These are phyloP conservation scores for Hirundichthys speculiger DNA, from an alignment of 2,113 vertebrate genomes.

Conservation along the genomic window DNA sequence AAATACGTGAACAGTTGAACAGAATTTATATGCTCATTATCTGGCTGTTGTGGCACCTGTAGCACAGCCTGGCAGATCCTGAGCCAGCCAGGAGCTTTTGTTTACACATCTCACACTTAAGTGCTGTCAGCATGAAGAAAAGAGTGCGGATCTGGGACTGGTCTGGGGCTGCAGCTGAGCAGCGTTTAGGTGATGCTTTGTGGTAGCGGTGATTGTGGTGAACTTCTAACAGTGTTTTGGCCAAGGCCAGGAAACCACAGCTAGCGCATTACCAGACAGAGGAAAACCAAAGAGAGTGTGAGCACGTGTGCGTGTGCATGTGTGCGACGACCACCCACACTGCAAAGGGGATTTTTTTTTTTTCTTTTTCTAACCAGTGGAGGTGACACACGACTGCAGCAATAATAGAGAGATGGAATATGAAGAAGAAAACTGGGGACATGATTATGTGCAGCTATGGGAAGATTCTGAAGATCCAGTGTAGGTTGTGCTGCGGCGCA, in stretches of 20 bases:
- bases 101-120: conserved; percentile 36
- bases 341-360: conserved; percentile 50
- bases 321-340: conserved; percentile 81
- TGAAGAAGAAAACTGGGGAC: conserved; percentile 24
- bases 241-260: conserved; percentile 75
- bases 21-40: conserved; percentile 2
- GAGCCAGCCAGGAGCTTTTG: too few species aligned
- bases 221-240: conserved; percentile 77
- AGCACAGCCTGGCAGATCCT: conserved; percentile 3
- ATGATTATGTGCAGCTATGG: neutral
- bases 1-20: conserved; percentile 8
- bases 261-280: conserved; percentile 78
- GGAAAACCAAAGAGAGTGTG: conserved; percentile 66
- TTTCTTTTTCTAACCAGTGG: conserved; percentile 23
- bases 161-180: conserved; percentile 58
- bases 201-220: conserved; percentile 65
- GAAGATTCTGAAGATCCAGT: conserved; percentile 10
- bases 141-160: conserved; percentile 40
- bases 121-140: conserved; percentile 11
- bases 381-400: conserved; percentile 55
- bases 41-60: conserved; percentile 6
- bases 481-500: neutral
- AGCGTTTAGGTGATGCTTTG: conserved; percentile 79
- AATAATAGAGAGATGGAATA: conserved; percentile 38
- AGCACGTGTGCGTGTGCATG: conserved; percentile 29